Conservation (phyloP, 2,113 vertebrate genomes). For the Phoxinus phoxinus region DNA sequence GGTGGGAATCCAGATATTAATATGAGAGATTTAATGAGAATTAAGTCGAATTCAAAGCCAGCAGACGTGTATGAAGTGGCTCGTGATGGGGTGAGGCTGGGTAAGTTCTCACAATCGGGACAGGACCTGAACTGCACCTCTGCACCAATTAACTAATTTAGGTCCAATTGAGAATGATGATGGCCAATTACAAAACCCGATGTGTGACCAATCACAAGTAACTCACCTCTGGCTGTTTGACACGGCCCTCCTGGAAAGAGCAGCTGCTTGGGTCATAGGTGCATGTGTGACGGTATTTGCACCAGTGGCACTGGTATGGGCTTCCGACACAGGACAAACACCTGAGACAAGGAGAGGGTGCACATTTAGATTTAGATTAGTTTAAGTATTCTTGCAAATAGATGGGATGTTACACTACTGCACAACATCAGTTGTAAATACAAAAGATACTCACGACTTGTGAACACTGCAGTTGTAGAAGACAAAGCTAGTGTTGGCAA, state of each 20-base stretch:
- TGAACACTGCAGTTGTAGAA: slow-evolving; percentile 99
- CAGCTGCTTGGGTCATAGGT: slow-evolving; percentile 94
- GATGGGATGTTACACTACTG: neutral
- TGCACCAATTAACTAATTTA: neutral
- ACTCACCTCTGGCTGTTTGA: slow-evolving; percentile 92
- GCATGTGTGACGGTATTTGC: slow-evolving; percentile 95
- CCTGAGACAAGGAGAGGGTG: slow-evolving; percentile 66
- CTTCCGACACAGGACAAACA: slow-evolving; percentile 96
- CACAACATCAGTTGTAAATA: neutral
- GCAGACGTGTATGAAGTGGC: neutral
- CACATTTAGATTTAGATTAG: neutral
- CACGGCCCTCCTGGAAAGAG: slow-evolving; percentile 95
- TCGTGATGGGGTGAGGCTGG: neutral
- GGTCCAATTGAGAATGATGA: neutral
- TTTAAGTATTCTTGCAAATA: neutral
- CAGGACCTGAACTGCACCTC: slow-evolving; percentile 15
- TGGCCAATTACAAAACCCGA: neutral
- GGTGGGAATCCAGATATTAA: slow-evolving; percentile 61
- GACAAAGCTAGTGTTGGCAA: slow-evolving; percentile 96
- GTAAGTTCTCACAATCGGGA: neutral
- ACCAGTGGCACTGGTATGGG: slow-evolving; percentile 97
- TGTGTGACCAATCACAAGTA: neutral
- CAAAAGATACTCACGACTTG: slow-evolving; percentile 85
- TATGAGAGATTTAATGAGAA: slow-evolving; percentile 45
- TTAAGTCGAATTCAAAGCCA: slow-evolving; percentile 9